Conservation (phyloP, 2,797 vertebrate genomes). For the Manis pentadactyla region DNA sequence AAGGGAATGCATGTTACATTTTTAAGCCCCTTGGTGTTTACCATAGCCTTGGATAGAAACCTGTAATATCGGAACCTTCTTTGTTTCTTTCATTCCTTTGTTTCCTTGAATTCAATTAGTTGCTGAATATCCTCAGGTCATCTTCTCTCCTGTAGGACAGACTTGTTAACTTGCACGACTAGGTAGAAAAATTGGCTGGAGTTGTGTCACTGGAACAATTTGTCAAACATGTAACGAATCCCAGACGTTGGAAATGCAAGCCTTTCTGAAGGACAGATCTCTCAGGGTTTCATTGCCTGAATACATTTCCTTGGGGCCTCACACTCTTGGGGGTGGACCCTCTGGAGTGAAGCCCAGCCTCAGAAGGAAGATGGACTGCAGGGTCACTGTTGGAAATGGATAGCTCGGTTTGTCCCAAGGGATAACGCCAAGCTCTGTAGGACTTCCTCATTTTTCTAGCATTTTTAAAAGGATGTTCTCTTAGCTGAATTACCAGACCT, state of each 20-base stretch:
- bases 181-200: background rate
- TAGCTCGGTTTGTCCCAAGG: background rate
- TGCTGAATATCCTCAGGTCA: background rate
- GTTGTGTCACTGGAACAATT: background rate
- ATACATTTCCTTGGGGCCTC: background rate
- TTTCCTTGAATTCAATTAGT: background rate
- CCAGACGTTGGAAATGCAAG: background rate
- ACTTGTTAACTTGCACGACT: background rate
- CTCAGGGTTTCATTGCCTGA: background rate
- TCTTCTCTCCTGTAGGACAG: background rate
- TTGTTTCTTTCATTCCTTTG: background rate
- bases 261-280: background rate
- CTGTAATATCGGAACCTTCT: background rate
- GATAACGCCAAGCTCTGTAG: background rate
- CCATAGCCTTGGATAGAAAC: background rate
- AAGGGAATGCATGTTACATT: background rate
- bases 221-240: background rate
- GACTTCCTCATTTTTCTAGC: background rate
- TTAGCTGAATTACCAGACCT: background rate
- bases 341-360: background rate
- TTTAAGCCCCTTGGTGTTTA: background rate
- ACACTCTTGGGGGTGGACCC: background rate
- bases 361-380: background rate
- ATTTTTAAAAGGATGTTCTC: background rate
- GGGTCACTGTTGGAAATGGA: background rate